Percentiles rank a stretch among this genome's conserved stretches.
Conservation (phyloP, 2,797 vertebrate species). For the Dendrocincla tyrannina region DNA sequence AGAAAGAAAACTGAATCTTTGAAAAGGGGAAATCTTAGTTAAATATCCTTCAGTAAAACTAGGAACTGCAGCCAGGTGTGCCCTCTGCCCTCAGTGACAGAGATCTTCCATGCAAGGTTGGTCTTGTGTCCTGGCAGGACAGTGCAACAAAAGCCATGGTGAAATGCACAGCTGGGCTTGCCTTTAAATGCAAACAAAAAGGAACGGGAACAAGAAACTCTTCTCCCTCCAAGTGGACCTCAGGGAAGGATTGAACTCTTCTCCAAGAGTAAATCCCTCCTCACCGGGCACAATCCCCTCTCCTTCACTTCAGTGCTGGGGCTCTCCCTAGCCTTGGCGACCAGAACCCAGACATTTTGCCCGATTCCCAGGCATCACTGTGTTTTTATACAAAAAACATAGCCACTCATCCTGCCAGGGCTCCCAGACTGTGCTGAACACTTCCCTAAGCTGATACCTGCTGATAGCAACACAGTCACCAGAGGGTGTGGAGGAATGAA, state of each 20-base stretch:
- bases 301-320: not conserved
- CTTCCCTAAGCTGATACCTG: not conserved
- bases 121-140: not conserved
- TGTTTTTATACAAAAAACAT: not conserved
- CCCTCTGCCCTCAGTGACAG: not conserved
- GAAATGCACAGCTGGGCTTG: not conserved
- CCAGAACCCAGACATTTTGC: not conserved
- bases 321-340: not conserved
- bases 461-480: not conserved
- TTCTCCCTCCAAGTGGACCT: not conserved
- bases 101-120: not conserved
- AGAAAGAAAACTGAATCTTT: not conserved
- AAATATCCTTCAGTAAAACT: not conserved
- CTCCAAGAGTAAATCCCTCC: not conserved
- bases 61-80: not conserved
- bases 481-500: not conserved
- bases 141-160: not conserved
- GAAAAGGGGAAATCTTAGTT: not conserved
- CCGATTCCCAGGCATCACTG: accelerated
- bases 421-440: not conserved
- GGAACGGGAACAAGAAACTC: not conserved
- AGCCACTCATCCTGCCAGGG: not conserved
- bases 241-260: not conserved
- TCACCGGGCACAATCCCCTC: accelerated
- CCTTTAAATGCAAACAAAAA: not conserved